Conservation (phyloP, 2,888 invertebrate species). For the Pheosia gnoma region DNA sequence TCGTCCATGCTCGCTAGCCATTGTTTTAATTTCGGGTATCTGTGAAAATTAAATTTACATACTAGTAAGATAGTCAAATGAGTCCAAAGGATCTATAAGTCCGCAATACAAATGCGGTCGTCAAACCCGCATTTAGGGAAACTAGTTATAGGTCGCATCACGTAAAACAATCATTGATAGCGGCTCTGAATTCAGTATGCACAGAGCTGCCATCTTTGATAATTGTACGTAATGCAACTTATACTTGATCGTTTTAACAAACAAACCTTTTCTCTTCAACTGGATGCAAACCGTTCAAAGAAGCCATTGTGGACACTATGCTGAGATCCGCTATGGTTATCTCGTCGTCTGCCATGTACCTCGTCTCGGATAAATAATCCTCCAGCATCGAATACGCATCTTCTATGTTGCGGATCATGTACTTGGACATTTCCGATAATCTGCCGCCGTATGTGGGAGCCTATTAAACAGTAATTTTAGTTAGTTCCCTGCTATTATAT, state of each 20-base stretch:
- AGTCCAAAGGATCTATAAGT: too few relatives aligned
- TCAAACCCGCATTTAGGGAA: too few relatives aligned
- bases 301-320: conserved; percentile 58
- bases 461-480: conserved; percentile 39
- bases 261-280: conserved; percentile 59
- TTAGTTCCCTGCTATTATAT: too few relatives aligned
- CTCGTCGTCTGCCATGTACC: conserved; percentile 60
- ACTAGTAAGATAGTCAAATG: too few relatives aligned
- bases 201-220: too few relatives aligned
- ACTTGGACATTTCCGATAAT: conserved; percentile 57
- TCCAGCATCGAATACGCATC: conserved; percentile 65
- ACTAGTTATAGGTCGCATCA: too few relatives aligned
- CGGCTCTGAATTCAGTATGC: too few relatives aligned
- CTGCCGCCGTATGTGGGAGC: conserved; percentile 64
- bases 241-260: neutral
- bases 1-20: conserved; percentile 66
- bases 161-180: too few relatives aligned
- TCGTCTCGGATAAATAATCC: conserved; percentile 56
- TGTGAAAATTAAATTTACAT: conserved; percentile 35
- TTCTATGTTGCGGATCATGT: conserved; percentile 53
- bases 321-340: conserved; percentile 71
- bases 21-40: conserved; percentile 63
- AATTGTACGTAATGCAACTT: too few relatives aligned
- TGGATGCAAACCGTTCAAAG: conserved; percentile 60
- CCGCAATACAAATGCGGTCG: too few relatives aligned